phyloP scores from a whole-genome alignment of 2,888 invertebrate genomes.

The Pristionchus japonicus region DNA sequence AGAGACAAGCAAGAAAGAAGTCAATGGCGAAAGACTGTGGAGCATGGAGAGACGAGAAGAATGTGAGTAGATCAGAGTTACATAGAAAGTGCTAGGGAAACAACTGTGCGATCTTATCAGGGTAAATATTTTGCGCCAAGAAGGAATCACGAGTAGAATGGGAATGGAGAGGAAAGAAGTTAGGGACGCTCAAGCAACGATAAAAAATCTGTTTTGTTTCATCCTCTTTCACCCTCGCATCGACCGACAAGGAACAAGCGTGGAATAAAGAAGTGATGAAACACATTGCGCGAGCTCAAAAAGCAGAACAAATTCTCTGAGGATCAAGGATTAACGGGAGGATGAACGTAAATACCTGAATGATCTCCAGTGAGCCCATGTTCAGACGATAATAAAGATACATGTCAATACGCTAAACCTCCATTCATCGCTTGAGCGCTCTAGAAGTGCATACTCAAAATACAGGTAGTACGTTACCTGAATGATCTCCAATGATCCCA shows the following conservation, averaged over 20 bases:
- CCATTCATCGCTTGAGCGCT: too few species aligned
- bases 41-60: neutral
- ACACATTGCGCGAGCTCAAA: neutral
- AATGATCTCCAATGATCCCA: too few species aligned
- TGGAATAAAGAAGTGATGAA: neutral
- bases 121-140: neutral
- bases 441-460: too few species aligned
- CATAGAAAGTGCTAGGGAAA: neutral
- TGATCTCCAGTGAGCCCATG: too few species aligned
- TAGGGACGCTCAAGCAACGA: neutral
- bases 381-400: too few species aligned
- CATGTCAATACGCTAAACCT: too few species aligned
- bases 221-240: neutral
- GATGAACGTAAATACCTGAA: too few species aligned
- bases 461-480: too few species aligned
- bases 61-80: neutral
- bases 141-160: neutral
- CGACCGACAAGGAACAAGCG: too few species aligned
- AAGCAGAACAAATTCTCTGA: neutral
- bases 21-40: too few species aligned
- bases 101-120: conserved; percentile 2
- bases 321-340: too few species aligned
- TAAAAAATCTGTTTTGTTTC: neutral
- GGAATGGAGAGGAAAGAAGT: neutral
- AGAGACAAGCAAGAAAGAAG: too few species aligned